Conservation (phyloP, 1,140 invertebrate species). For the Microplitis demolitor region DNA sequence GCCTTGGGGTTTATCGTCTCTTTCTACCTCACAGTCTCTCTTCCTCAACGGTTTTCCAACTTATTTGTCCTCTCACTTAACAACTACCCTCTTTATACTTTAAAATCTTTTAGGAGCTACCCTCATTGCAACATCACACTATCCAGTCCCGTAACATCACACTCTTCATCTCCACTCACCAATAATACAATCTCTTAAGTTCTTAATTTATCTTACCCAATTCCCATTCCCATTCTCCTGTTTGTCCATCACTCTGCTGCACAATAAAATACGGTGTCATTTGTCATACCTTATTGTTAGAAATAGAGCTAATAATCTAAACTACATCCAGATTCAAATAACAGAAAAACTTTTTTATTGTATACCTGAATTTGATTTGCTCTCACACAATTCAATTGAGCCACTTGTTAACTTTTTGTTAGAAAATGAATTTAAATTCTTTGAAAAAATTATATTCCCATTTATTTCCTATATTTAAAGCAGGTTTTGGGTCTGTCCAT, state of each 20-base stretch:
- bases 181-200: slow-evolving; percentile 16
- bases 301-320: slow-evolving; percentile 10
- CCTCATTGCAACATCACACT: neutral
- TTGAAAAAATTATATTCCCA: too few relatives aligned
- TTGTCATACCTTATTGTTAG: too few relatives aligned
- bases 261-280: too few relatives aligned
- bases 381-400: too few relatives aligned
- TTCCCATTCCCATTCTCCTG: slow-evolving; percentile 5
- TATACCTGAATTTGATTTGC: too few relatives aligned
- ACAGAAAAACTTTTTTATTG: too few relatives aligned
- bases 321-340: too few relatives aligned
- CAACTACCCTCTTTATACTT: neutral
- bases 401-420: too few relatives aligned
- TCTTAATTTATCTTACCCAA: slow-evolving; percentile 20
- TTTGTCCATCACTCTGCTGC: slow-evolving; percentile 1
- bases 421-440: too few relatives aligned
- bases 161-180: slow-evolving; percentile 3
- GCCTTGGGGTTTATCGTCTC: neutral
- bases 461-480: too few relatives aligned
- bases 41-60: slow-evolving; percentile 7
- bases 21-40: slow-evolving; percentile 30
- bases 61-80: neutral
- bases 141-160: neutral
- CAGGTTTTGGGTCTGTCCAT: too few relatives aligned
- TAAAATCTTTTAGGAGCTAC: neutral